phyloP scores from a whole-genome alignment of 2,888 invertebrate species.

The Phoenoteleia sp. region DNA sequence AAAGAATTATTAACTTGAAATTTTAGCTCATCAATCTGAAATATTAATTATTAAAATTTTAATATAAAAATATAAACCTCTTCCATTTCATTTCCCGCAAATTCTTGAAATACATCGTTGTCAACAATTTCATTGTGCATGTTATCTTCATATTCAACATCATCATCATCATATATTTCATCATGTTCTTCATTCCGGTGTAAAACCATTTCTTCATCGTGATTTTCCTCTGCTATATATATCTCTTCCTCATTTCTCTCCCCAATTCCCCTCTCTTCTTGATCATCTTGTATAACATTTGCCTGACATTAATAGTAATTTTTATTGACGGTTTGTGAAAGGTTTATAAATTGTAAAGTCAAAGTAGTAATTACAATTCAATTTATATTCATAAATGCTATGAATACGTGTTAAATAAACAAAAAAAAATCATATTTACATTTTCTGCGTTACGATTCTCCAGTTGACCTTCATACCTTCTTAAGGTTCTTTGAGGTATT shows the following conservation, averaged over 20 bases:
- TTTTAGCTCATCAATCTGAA: no score
- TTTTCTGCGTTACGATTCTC: background rate
- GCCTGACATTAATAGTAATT: background rate
- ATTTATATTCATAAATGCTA: background rate
- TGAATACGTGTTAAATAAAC: background rate
- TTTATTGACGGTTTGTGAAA: no score
- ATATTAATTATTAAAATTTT: no score
- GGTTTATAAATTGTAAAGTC: no score
- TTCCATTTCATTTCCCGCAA: background rate
- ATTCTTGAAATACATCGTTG: background rate
- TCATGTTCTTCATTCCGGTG: no score
- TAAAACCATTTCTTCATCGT: background rate
- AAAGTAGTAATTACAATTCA: no score
- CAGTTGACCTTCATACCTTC: background rate
- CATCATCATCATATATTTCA: background rate
- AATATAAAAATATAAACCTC: background rate
- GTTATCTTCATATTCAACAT: background rate
- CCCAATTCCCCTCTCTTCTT: background rate
- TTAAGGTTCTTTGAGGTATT: background rate
- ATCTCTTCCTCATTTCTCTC: background rate
- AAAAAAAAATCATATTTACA: background rate
- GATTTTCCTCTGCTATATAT: background rate
- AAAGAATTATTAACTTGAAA: no score
- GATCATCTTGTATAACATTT: no score
- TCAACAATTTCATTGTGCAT: background rate